Conservation (phyloP, 2,797 vertebrate species). For the Chromobotia macracanthus region DNA sequence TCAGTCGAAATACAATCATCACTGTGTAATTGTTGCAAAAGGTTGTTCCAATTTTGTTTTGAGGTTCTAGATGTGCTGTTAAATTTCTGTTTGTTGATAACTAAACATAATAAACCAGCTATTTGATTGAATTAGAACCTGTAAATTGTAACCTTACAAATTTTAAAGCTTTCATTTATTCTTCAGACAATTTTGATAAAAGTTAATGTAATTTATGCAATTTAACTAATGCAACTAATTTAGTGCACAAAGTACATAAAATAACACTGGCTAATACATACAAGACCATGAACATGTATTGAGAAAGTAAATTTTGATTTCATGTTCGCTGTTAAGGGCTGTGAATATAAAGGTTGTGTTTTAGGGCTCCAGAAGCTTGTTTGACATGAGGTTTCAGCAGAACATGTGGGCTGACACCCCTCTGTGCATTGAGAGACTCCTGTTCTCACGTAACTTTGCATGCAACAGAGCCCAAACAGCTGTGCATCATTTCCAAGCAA, state of each 20-base stretch:
- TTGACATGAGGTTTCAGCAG: conserved; percentile 22
- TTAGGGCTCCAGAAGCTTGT: neutral
- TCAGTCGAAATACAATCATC: conserved; percentile 10
- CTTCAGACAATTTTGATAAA: neutral
- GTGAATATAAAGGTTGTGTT: too few species aligned
- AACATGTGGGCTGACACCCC: conserved; percentile 4
- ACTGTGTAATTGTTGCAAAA: conserved; percentile 14
- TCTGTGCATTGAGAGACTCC: conserved; percentile 19
- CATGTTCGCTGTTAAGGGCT: too few species aligned
- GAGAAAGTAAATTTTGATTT: too few species aligned
- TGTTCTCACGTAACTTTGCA: neutral
- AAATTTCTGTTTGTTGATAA: conserved; percentile 22
- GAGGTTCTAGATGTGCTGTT: neutral
- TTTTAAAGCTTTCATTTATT: neutral
- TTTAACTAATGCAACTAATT: too few species aligned
- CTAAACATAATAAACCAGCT: neutral
- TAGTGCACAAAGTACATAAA: too few species aligned
- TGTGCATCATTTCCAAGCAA: conserved; percentile 24
- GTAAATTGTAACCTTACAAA: neutral
- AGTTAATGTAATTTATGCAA: too few species aligned
- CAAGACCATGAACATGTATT: too few species aligned
- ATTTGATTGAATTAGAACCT: neutral
- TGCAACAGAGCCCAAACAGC: conserved; percentile 30
- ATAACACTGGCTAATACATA: too few species aligned
- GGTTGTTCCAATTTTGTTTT: conserved; percentile 21